Percentiles rank a stretch among this genome's conserved stretches.
Evolutionary conservation across 2,888 invertebrate genomes (phyloP).

Genomic region (Lepidochitona cinerea): DNA sequence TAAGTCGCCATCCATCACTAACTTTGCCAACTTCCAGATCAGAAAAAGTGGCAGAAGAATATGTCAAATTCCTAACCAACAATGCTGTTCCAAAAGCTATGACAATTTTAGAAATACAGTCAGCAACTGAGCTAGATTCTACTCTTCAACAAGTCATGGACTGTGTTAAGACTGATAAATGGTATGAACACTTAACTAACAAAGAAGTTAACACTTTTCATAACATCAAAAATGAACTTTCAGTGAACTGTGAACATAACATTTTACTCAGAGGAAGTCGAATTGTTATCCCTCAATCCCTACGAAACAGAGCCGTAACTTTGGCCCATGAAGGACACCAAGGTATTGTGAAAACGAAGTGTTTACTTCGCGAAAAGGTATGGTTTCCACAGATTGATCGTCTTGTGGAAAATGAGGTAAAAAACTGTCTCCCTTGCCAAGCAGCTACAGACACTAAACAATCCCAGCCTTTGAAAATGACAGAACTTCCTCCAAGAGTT

Average conservation of each 20-base stretch:
- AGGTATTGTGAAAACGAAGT: conserved; percentile 41
- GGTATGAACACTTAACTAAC: neutral
- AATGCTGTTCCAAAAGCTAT: no score
- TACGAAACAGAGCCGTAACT: conserved; percentile 28
- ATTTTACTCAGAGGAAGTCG: conserved; percentile 22
- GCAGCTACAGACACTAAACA: conserved; percentile 12
- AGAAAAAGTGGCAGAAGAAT: no score
- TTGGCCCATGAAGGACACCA: conserved; percentile 44
- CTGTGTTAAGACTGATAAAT: neutral
- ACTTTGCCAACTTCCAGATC: no score
- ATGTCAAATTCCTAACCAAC: no score
- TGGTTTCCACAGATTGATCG: conserved; percentile 43
- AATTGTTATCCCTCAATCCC: conserved; percentile 31
- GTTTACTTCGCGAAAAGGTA: conserved; percentile 34
- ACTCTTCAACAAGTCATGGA: neutral
- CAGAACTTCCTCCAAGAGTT: conserved; percentile 14
- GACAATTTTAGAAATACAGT: no score
- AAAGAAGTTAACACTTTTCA: neutral
- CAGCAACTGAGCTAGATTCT: neutral
- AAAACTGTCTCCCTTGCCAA: conserved; percentile 30
- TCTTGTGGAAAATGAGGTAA: conserved; percentile 24
- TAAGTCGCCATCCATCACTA: no score
- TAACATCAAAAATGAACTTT: neutral
- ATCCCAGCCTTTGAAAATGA: conserved; percentile 13
- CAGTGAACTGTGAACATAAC: neutral